Evolutionary conservation across 2,888 invertebrate genomes (phyloP).

Genomic region (Apotomis capreana): DNA sequence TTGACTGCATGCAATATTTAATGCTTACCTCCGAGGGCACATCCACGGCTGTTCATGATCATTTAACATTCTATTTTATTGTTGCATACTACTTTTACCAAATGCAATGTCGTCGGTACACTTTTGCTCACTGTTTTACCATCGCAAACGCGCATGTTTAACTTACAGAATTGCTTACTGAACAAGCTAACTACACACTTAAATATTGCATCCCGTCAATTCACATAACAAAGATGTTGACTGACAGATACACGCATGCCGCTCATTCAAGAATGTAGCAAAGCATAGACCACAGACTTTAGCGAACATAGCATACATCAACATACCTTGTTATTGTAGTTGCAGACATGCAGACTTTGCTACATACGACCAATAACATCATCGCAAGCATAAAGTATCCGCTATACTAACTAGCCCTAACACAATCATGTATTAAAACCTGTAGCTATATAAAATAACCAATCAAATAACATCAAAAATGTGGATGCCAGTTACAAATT

Average conservation of each 20-base stretch:
- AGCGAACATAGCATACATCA: constrained; percentile 24
- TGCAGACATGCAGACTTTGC: constrained; percentile 43
- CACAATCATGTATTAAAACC: constrained; percentile 16
- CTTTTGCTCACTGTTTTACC: constrained; percentile 59
- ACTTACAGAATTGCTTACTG: constrained; percentile 60
- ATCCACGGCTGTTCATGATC: constrained; percentile 69
- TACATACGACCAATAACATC: constrained; percentile 34
- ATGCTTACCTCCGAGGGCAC: constrained; percentile 74
- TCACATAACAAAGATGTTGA: constrained; percentile 58
- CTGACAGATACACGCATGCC: constrained; percentile 66
- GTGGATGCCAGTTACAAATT: constrained; percentile 16
- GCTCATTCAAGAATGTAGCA: constrained; percentile 56
- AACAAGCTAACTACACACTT: constrained; percentile 66
- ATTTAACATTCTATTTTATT: constrained; percentile 64
- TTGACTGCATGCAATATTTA: constrained; percentile 84
- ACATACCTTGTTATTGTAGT: constrained; percentile 31
- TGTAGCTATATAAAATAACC: constrained; percentile 11
- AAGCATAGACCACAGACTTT: constrained; percentile 44
- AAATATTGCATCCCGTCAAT: constrained; percentile 83
- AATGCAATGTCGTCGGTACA: constrained; percentile 38
- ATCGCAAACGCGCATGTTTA: constrained; percentile 67
- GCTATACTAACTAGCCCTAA: constrained; percentile 28
- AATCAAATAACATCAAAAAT: constrained; percentile 13
- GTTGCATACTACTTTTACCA: constrained; percentile 62
- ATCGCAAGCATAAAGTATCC: constrained; percentile 3